These are phyloP conservation scores for Hypocryptadius cinnamomeus DNA, from an alignment of 2,113 vertebrate genomes.

Conservation along the genomic window DNA sequence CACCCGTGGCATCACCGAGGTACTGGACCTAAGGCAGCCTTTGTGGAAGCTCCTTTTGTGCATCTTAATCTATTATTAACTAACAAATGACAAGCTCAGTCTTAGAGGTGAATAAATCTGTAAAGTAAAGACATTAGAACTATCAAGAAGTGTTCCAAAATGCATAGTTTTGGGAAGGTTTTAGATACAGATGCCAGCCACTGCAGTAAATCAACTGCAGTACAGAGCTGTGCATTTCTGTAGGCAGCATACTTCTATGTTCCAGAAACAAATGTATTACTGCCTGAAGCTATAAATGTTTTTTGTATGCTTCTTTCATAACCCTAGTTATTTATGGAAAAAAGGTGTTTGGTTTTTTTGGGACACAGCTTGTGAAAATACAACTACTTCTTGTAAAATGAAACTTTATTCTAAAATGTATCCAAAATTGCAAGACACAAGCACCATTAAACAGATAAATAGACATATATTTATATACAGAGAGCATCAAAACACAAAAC, in stretches of 20 bases:
- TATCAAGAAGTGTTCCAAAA: background rate
- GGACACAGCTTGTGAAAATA: constrained; percentile 40
- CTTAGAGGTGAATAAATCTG: background rate
- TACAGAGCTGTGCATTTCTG: background rate
- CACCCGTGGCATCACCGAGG: background rate
- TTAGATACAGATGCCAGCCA: background rate
- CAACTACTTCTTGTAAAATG: constrained; percentile 63
- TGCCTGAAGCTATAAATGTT: background rate
- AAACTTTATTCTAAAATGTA: constrained; percentile 71
- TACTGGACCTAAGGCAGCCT: background rate
- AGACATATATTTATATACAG: constrained; percentile 63
- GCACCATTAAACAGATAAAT: constrained; percentile 62
- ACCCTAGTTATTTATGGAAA: background rate
- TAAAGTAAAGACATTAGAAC: background rate
- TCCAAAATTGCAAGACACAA: constrained; percentile 64
- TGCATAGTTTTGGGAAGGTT: background rate
- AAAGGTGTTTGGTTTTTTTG: background rate
- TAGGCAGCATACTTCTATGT: background rate
- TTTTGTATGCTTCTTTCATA: background rate
- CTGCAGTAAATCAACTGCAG: background rate
- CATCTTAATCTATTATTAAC: background rate
- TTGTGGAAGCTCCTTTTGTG: background rate
- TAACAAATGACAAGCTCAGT: background rate
- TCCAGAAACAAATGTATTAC: background rate
- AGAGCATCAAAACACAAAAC: constrained; percentile 62